These are phyloP conservation scores for Spatulosminthurus flaviceps DNA, from an alignment of 2,888 invertebrate genomes.

Conservation along the genomic window DNA sequence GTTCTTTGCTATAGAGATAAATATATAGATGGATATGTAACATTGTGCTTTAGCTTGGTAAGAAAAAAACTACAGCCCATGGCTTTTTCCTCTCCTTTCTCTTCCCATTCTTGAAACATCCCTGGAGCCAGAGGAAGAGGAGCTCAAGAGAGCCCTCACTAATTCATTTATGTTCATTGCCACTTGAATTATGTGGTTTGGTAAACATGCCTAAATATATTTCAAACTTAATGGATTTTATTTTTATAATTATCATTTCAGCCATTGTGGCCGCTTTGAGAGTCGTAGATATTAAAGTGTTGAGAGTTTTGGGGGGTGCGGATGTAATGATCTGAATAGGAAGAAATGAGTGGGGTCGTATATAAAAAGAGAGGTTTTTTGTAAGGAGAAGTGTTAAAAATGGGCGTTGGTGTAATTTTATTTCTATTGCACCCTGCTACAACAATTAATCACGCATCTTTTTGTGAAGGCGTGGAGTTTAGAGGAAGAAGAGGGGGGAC, in stretches of 20 bases:
- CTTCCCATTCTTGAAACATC: neutral
- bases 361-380: neutral
- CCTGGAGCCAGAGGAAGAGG: neutral
- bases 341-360: neutral
- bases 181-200: conserved; percentile 36
- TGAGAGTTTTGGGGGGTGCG: neutral
- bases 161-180: conserved; percentile 38
- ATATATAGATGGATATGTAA: too few species aligned
- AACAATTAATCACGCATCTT: neutral
- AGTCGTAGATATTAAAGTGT: neutral
- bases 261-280: neutral
- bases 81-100: too few species aligned
- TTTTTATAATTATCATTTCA: conserved; percentile 35
- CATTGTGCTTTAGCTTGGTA: neutral
- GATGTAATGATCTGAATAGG: neutral
- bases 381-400: neutral
- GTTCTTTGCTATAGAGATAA: too few species aligned
- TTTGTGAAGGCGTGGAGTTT: too few species aligned
- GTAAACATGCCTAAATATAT: conserved; percentile 31
- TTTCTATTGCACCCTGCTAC: neutral
- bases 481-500: neutral
- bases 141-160: conserved; percentile 23
- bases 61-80: neutral
- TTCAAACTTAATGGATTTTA: conserved; percentile 41
- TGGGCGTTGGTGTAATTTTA: neutral